Conservation (phyloP, 2,797 vertebrate species). For the Myotis findleyi region DNA sequence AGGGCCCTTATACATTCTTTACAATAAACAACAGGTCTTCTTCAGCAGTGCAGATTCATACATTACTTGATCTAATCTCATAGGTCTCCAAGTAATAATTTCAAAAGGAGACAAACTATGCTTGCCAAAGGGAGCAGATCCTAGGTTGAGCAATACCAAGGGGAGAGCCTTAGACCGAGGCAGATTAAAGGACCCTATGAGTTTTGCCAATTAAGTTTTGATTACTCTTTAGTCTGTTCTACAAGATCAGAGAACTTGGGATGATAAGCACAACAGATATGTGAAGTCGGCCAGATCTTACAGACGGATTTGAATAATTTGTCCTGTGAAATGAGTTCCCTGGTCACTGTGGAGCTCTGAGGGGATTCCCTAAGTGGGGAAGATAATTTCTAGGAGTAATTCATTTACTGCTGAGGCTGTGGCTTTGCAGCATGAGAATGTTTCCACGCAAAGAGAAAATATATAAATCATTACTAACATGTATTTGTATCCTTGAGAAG, state of each 20-base stretch:
- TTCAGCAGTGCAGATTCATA: not conserved
- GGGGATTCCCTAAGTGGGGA: not conserved
- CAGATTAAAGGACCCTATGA: not conserved
- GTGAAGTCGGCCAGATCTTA: not conserved
- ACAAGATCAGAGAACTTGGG: not conserved
- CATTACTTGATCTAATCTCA: not conserved
- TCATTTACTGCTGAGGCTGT: not conserved
- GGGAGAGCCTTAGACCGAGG: not conserved
- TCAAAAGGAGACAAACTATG: not conserved
- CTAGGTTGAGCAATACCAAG: not conserved
- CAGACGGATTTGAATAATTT: not conserved
- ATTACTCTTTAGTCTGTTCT: not conserved
- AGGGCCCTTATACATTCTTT: not conserved
- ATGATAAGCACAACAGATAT: not conserved
- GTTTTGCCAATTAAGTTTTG: not conserved
- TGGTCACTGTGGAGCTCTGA: not conserved
- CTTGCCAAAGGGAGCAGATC: not conserved
- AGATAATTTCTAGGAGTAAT: not conserved
- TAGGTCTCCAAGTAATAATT: not conserved
- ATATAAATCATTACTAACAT: not conserved
- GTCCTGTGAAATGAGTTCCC: not conserved
- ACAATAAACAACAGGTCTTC: not conserved
- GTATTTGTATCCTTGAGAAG: not conserved
- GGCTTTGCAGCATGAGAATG: not conserved
- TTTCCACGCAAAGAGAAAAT: not conserved